Evolutionary conservation across 92 coral and sea anemone genomes (phyloP), one percentile per base, ranked within the genome.

Genomic region (Porites cylindrica): DNA sequence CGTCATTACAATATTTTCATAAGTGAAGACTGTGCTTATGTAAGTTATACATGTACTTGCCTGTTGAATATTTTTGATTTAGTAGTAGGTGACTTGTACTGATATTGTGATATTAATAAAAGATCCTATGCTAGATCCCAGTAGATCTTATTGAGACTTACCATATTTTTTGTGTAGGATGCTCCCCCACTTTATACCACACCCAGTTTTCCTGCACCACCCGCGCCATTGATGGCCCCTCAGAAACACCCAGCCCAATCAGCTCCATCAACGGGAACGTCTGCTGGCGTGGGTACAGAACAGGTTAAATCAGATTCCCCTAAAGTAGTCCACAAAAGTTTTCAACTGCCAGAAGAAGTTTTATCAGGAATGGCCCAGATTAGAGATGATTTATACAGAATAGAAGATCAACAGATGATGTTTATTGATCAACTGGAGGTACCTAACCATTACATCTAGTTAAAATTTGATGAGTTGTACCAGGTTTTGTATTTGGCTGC

Each of bases 361-460:
- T 70, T 81, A 14, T 78, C 89, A 66, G 92, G 91, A 21, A 17
- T 96, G 93, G 87, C 88, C 1, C 85, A 89, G 60, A 85, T 96
- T 51, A 78, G 95, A 51, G 98, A 93, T 80, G 86, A 92, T 59
- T 91, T 96, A 19, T 94, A 93, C 83, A 78, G 84, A 62, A 95
- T 94, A 11, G 99, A 91, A 67, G 98, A 94, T 73, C 86, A 91
- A 65, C 96, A 96, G 76, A 90, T 88, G 91, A 76, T 66, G 17
- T 88, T 96, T 85, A 95, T 93, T 59, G 96, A 91, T 66, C 98
- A 95, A 83, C 78, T 96, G 43, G 99, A 96, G 98, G 99, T 96
- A 62, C 77, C 74, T 51, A 54, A 76, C 16, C 61, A 56, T 14
- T 56, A 56, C 3, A 10, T 56, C 3, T 56, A 10, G 61, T 56